phyloP scores from a whole-genome alignment of 2,113 vertebrate species.

The Ciconia boyciana region DNA sequence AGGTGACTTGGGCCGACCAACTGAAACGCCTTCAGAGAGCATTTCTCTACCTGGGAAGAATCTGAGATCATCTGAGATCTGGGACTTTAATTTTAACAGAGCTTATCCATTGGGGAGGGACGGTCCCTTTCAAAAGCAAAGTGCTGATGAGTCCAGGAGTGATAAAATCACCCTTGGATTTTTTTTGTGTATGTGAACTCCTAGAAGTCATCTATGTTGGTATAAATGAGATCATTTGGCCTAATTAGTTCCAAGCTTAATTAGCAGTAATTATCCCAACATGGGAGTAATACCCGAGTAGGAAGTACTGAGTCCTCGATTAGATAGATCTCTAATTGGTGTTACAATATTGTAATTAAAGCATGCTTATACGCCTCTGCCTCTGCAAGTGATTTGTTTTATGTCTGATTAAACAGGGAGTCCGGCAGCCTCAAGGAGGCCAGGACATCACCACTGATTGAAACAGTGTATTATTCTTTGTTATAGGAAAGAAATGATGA shows the following conservation, averaged over 20 bases:
- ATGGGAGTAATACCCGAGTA: slow-evolving; percentile 87
- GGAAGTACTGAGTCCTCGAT: slow-evolving; percentile 83
- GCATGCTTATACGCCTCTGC: slow-evolving; percentile 80
- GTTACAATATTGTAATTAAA: slow-evolving; percentile 89
- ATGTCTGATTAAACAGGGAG: slow-evolving; percentile 85
- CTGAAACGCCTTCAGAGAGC: background rate
- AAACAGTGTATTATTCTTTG: slow-evolving; percentile 47
- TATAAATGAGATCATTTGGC: slow-evolving; percentile 88
- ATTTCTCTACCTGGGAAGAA: background rate
- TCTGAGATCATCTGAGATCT: background rate
- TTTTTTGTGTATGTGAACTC: slow-evolving; percentile 60
- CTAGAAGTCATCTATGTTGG: slow-evolving; percentile 83
- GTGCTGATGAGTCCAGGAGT: slow-evolving; percentile 62
- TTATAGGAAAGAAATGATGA: slow-evolving; percentile 62
- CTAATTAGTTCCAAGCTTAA: slow-evolving; percentile 89
- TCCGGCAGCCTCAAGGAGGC: slow-evolving; percentile 76
- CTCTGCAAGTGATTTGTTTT: slow-evolving; percentile 81
- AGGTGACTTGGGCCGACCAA: background rate
- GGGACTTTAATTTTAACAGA: background rate
- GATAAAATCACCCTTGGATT: slow-evolving; percentile 70
- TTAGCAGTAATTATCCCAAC: slow-evolving; percentile 89
- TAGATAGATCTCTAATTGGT: slow-evolving; percentile 88
- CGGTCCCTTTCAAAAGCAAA: slow-evolving; percentile 40
- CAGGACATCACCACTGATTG: slow-evolving; percentile 67
- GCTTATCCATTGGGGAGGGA: background rate